Base-by-base conservation (phyloP, 1,140 invertebrate genomes). In the Drosophila cardini region DNA sequence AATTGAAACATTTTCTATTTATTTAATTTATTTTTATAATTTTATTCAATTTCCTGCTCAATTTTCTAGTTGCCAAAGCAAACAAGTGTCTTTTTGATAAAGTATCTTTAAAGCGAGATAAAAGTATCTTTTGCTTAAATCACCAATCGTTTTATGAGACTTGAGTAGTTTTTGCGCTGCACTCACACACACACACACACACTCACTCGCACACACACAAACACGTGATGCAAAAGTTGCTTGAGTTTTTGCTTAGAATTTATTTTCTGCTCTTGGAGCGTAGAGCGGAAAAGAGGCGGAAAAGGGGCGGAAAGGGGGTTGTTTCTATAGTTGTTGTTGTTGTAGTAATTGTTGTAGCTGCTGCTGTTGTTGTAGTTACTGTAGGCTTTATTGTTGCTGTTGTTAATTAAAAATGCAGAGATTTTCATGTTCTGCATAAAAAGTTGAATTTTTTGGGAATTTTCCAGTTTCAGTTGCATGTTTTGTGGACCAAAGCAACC, bases 351-450 rank as follows among this genome's bases (percentile, higher is more conserved):
- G 18, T 53, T 76, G 62, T 72, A 69, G 53, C 62, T 60, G 52
- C 45, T 64, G 30, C 50, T 52, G 43, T 50, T 45, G 50, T 48
- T 72, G 65, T 60, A 26, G 40, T 63, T 68, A 73, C 38, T 73
- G 40, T 60, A 56, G 63, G 62, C 68, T 76, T 84, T 84, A 76
- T 85, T 84, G 80, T 84, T 77, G 76, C 76, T 86, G 70, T n/a
- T n/a, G n/a, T n/a, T n/a, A 76, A 83, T 87, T 89, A 77, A 71
- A 83, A 83, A 89, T 87, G 83, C 83, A 87, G 72, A 63, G 48
- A 61, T 76, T 82, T 80, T 69, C 70, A 13, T 34, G 73, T 65
- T 75, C 76, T 81, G 79, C 79, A 81, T 80, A 75, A 70, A 80
- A 81, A 57, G 50, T 68, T 83, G 79, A 45, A 40, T 46, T 53